phyloP scores from a whole-genome alignment of 2,888 invertebrate species.

The Aleiodes leptofemur region DNA sequence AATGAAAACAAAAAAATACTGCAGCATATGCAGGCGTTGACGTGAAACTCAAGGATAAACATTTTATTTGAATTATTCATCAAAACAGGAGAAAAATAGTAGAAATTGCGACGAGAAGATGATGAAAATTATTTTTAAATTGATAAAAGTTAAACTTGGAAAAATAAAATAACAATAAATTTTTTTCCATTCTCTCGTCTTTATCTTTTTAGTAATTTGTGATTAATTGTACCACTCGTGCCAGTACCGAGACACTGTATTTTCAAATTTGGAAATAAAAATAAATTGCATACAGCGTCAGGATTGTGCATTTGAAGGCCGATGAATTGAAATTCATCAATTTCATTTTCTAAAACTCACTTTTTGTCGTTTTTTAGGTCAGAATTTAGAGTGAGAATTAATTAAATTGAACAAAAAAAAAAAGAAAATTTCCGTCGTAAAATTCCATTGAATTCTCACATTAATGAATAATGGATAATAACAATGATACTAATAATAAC shows the following conservation, averaged over 20 bases:
- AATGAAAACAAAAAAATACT: not conserved
- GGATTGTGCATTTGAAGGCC: constrained; percentile 46
- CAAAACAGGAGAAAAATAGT: constrained; percentile 9
- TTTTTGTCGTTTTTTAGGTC: constrained; percentile 37
- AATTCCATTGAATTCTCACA: constrained; percentile 23
- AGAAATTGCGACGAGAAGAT: constrained; percentile 1
- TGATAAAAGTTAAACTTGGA: constrained; percentile 13
- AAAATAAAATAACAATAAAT: constrained; percentile 28
- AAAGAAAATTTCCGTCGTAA: constrained; percentile 34
- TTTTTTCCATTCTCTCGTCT: constrained; percentile 51
- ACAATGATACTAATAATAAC: not conserved
- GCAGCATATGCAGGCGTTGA: constrained; percentile 35
- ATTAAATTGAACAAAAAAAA: constrained; percentile 21
- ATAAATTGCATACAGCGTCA: constrained; percentile 37
- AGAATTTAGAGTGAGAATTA: constrained; percentile 22
- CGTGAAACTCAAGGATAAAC: constrained; percentile 35
- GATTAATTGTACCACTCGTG: constrained; percentile 72
- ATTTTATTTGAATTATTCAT: constrained; percentile 26
- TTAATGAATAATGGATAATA: not conserved
- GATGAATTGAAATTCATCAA: constrained; percentile 32
- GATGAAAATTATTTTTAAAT: constrained; percentile 1
- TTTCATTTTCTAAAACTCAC: no score
- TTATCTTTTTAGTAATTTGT: constrained; percentile 62
- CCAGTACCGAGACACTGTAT: constrained; percentile 55
- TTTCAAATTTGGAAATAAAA: constrained; percentile 30